Percentiles rank a stretch among this genome's conserved stretches.
Conservation (phyloP, 2,888 invertebrate genomes). For the Alitta virens region DNA sequence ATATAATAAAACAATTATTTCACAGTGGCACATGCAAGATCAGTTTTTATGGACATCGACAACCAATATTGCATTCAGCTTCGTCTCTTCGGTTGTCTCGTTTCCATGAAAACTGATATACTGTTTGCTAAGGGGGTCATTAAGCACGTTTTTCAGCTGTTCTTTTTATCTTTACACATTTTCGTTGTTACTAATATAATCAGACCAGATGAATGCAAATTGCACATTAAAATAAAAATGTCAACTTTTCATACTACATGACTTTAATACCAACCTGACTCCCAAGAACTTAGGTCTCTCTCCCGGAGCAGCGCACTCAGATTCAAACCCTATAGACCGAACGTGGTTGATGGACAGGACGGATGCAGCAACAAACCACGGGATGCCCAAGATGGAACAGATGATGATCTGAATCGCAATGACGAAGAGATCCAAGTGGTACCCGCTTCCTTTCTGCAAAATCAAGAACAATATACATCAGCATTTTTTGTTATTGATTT, state of each 20-base stretch:
- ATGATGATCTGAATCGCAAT: slow-evolving; percentile 84
- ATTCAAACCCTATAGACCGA: slow-evolving; percentile 90
- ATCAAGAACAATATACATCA: slow-evolving; percentile 12
- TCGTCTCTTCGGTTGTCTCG: too few relatives aligned
- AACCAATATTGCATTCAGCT: too few relatives aligned
- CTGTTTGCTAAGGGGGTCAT: too few relatives aligned
- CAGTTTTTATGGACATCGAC: too few relatives aligned
- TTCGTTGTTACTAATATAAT: neutral
- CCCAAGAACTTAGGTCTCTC: slow-evolving; percentile 96
- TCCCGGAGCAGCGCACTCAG: slow-evolving; percentile 94
- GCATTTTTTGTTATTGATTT: too few relatives aligned
- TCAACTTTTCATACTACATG: too few relatives aligned
- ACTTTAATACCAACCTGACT: slow-evolving; percentile 63
- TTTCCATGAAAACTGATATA: too few relatives aligned
- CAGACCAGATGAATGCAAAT: neutral
- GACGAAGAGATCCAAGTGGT: slow-evolving; percentile 90
- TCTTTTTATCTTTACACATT: too few relatives aligned
- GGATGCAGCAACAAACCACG: slow-evolving; percentile 83
- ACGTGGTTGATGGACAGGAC: slow-evolving; percentile 97
- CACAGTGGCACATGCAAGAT: too few relatives aligned
- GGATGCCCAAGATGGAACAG: slow-evolving; percentile 85
- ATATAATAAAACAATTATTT: too few relatives aligned
- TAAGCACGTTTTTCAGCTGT: too few relatives aligned
- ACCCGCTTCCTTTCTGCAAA: slow-evolving; percentile 89
- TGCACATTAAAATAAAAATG: too few relatives aligned